Conservation (phyloP, 2,113 vertebrate species). For the Otocyon megalotis region DNA sequence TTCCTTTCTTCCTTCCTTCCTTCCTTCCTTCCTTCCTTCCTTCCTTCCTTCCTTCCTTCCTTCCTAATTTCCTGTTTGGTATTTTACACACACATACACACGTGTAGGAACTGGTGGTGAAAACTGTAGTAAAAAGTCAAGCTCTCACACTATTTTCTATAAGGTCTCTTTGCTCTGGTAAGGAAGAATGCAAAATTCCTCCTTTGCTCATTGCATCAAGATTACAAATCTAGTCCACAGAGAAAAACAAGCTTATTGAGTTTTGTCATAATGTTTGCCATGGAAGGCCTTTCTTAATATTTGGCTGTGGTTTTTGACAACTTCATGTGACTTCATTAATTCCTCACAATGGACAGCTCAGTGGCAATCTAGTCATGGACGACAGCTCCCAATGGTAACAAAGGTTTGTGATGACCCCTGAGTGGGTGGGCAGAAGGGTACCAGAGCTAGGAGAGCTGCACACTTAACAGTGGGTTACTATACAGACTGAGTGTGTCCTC, state of each 20-base stretch:
- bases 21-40: no score
- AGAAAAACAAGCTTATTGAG: not conserved
- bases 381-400: not conserved
- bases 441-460: not conserved
- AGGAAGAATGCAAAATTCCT: not conserved
- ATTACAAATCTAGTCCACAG: not conserved
- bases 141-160: not conserved
- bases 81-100: not conserved
- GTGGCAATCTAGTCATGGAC: not conserved
- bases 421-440: not conserved
- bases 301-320: not conserved
- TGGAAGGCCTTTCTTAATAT: not conserved
- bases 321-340: not conserved
- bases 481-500: fast-evolving
- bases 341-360: not conserved
- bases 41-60: no score
- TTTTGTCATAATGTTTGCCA: not conserved
- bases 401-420: not conserved
- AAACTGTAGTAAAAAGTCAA: not conserved
- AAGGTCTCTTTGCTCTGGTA: not conserved
- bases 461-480: fast-evolving
- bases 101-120: not conserved
- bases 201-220: not conserved
- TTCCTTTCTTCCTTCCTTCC: not conserved
- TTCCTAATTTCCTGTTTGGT: not conserved